Base-by-base conservation (phyloP, 2,113 vertebrate species). In the Megaceryle maxima region DNA sequence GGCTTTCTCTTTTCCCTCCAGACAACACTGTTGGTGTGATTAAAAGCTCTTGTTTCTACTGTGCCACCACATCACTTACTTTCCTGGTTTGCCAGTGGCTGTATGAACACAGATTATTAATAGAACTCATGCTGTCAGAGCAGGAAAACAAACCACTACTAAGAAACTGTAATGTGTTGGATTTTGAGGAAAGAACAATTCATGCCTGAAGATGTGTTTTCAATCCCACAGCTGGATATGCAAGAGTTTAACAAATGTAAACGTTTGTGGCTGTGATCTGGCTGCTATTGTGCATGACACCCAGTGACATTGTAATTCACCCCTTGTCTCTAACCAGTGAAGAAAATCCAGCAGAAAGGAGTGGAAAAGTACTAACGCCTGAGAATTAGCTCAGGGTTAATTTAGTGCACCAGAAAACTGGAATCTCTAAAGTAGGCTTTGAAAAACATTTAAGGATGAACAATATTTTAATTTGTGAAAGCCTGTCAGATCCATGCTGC, bases 11-110 rank as follows among this genome's bases (percentile, higher is more conserved):
- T 96, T 97, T 95, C 97, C 96, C 97, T 96, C 77, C 94, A 96
- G 97, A 96, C 94, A 97, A 91, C 80, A 97, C 67, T 87, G 92
- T 80, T 95, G 88, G 80, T 95, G 96, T 97, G 96, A 97, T 97
- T 97, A 97, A 97, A 97, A 97, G 97, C 95, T 95, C 93, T 93
- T 97, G 95, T 95, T 97, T 96, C 93, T 82, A 64, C 87, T 89
- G 72, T 92, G 89, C 96, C 92, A 97, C 95, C 86, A 90, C 95
- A 96, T 97, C 94, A 92, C 96, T 97, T 94, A 95, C 89, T 97
- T 92, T 77, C 60, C 94, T 79, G 77, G 64, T 92, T 97, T 97
- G 97, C 97, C 96, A 76, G 87, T 95, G 94, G 97, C 97, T 85
- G 77, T 95, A 91, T 55, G 95, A 97, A 74, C 96, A 93, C 74